These are phyloP conservation scores for Sepioteuthis lessoniana DNA, from an alignment of 2,888 invertebrate species.

Conservation along the genomic window DNA sequence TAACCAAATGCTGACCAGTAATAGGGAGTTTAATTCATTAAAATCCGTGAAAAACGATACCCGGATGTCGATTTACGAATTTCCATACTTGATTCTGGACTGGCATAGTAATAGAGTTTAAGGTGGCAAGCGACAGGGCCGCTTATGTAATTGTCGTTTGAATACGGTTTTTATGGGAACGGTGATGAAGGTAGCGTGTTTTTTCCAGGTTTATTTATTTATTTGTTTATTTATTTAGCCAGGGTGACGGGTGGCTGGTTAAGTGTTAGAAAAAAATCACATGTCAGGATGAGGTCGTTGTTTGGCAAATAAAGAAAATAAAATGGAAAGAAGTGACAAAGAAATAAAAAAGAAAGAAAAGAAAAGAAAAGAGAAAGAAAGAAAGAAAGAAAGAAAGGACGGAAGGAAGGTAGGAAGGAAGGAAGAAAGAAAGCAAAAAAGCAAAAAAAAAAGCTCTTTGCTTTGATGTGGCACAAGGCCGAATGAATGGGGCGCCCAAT, in stretches of 20 bases:
- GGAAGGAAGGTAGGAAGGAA: no score
- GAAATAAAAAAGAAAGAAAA: no score
- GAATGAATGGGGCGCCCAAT: no score
- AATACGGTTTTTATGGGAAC: not conserved
- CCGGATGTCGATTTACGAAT: not conserved
- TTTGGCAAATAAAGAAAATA: not conserved
- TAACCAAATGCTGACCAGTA: constrained; percentile 4
- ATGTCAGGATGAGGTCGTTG: not conserved
- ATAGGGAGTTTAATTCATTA: constrained; percentile 23
- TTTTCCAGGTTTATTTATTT: not conserved
- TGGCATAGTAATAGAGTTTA: not conserved
- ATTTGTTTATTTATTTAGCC: not conserved
- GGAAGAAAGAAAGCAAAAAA: no score
- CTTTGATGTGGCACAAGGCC: no score
- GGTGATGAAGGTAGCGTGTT: not conserved
- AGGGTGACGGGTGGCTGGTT: not conserved
- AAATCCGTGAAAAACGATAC: not conserved
- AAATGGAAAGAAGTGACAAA: not conserved
- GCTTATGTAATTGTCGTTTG: not conserved
- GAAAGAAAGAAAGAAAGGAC: no score
- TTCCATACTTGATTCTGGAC: not conserved
- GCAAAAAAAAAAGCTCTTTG: no score
- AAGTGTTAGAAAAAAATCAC: not conserved
- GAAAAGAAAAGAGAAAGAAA: no score
- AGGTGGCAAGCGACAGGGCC: not conserved